These are phyloP conservation scores for Dolichoris vasculosae DNA, from an alignment of 1,140 invertebrate genomes.

Conservation along the genomic window DNA sequence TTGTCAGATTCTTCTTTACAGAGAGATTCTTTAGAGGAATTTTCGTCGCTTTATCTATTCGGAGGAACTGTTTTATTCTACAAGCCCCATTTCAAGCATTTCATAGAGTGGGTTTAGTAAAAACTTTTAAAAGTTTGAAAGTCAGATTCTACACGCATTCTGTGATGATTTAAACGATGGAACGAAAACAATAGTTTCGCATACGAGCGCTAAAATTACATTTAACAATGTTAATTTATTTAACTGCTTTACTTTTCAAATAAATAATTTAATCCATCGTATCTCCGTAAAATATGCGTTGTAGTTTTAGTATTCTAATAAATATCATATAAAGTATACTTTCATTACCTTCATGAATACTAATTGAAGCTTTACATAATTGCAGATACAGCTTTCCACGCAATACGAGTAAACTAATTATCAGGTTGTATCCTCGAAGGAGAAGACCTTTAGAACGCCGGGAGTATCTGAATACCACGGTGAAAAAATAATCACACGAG, in stretches of 20 bases:
- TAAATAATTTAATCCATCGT: not conserved
- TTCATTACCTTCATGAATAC: not conserved
- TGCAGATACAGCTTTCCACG: not conserved
- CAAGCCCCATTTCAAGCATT: not conserved
- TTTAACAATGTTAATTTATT: not conserved
- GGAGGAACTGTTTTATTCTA: slow-evolving; percentile 26
- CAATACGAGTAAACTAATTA: not conserved
- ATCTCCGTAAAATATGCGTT: not conserved
- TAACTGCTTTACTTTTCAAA: not conserved
- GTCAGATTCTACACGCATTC: not conserved
- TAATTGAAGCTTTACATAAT: slow-evolving; percentile 7
- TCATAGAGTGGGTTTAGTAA: not conserved
- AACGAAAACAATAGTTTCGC: not conserved
- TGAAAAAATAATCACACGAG: not conserved
- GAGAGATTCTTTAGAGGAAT: slow-evolving; percentile 40
- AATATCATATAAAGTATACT: not conserved
- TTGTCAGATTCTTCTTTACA: slow-evolving; percentile 42
- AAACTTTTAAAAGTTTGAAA: not conserved
- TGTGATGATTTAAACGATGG: not conserved
- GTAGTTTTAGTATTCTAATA: not conserved
- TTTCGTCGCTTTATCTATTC: slow-evolving; percentile 34
- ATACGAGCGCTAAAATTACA: not conserved
- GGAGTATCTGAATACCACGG: not conserved
- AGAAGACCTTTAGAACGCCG: not conserved
- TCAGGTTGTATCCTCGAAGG: not conserved